Conservation (phyloP, 2,113 vertebrate species). For the rat (Rattus norvegicus) region GRCr8 NC_086026.1:59384501-59385000, state of each 20-base stretch:
- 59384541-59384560: slow-evolving; percentile 56
- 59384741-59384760: slow-evolving; percentile 19
- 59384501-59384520: slow-evolving; percentile 76
- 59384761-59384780: slow-evolving; percentile 38
- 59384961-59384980: slow-evolving; percentile 50
- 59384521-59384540: slow-evolving; percentile 63
- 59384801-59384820: slow-evolving; percentile 70
- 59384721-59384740: neutral
- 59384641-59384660: slow-evolving; percentile 31
- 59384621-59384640: slow-evolving; percentile 57
- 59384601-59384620: slow-evolving; percentile 68
- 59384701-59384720: neutral
- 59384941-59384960: slow-evolving; percentile 73
- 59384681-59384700: neutral
- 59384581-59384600: slow-evolving; percentile 59
- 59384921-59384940: slow-evolving; percentile 62
- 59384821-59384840: slow-evolving; percentile 75
- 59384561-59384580: slow-evolving; percentile 73
- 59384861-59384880: slow-evolving; percentile 75
- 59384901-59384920: slow-evolving; percentile 81
- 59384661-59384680: neutral
- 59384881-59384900: slow-evolving; percentile 76
- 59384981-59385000: slow-evolving; percentile 60
- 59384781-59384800: slow-evolving; percentile 72
- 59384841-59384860: slow-evolving; percentile 82